A percentile compares a stretch with the other conserved stretches of the same genome.
These are phyloP conservation scores for Brachionus koreanus DNA, from an alignment of 1,140 invertebrate species.

Conservation along the genomic window DNA sequence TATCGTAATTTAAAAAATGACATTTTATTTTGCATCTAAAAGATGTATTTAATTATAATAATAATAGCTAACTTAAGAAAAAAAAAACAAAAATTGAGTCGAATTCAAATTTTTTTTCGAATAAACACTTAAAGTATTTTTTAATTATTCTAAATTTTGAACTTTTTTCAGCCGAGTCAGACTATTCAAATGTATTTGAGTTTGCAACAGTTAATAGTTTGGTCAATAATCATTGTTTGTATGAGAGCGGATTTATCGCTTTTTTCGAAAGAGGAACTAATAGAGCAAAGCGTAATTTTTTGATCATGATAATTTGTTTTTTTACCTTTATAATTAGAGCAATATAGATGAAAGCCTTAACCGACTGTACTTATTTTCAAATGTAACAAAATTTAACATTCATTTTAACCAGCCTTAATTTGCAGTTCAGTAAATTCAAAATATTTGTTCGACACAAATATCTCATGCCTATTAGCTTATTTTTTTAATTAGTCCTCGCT, in stretches of 20 bases:
- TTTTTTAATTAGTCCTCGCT: neutral
- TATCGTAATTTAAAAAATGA: slow-evolving; percentile 6
- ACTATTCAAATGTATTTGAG: neutral
- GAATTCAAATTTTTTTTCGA: neutral
- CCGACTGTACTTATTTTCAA: neutral
- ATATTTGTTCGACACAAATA: neutral
- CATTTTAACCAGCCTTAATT: neutral
- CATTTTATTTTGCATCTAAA: slow-evolving; percentile 1
- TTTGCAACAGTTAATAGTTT: neutral
- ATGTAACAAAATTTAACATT: neutral
- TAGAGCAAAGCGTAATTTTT: neutral
- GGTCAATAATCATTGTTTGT: neutral
- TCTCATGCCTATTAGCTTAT: neutral
- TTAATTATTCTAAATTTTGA: neutral
- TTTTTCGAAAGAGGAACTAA: neutral
- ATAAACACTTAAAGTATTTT: neutral
- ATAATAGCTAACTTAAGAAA: neutral
- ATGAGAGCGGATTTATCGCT: neutral
- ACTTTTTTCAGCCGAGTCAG: neutral
- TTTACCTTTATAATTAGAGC: neutral
- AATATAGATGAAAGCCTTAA: neutral
- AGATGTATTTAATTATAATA: slow-evolving; percentile 22
- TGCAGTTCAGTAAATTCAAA: neutral
- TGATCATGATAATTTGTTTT: neutral
- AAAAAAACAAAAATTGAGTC: too few species aligned